Evolutionary conservation across 2,888 invertebrate species (phyloP), one percentile per base, ranked within the genome.

Genomic region (Lapara coniferarum): DNA sequence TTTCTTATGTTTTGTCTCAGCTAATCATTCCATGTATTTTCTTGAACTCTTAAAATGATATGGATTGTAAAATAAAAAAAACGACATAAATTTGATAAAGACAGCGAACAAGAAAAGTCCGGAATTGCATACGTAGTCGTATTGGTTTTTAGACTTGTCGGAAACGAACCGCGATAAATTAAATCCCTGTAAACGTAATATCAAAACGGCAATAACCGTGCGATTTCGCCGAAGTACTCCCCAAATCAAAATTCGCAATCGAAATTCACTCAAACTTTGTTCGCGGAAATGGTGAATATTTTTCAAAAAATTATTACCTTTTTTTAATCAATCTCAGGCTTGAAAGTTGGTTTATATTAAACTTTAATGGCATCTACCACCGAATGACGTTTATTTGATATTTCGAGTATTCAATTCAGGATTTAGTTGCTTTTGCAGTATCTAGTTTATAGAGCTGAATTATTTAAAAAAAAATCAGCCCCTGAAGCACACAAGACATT

Each of bases 221-320:
- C 57, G 7, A 19, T 46, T 63, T 13, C 8, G 2, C 55, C 4
- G 10, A 53, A 46, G 19, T 63, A 19, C 49, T 63, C 13, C 19
- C 12, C 13, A 63, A 49, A 63, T 25, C 13, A 63, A 63, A 63
- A 49, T 49, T 63, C 16, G 49, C 19, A 46, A 63, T 19, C 63
- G 46, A 49, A 63, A 49, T 63, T 19, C 19, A 13, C 63, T 14
- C 49, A 46, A 63, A 63, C 49, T 63, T 63, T 49, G 16, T 19
- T 13, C 19, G 49, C n/a, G 14, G 3, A 46, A 10, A 59, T 59
- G 59, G n/a, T 16, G n/a, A 4, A 46, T 13, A 5, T 37, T 57
- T 30, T 37, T 14, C 13, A 10, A 25, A 49, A 13, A 19, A 19
- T 10, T n/a, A 53, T 10, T 59, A 44, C 10, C 14, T 37, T 37